Evolutionary conservation across 2,888 invertebrate genomes (phyloP).

Genomic region (Neoaliturus tenellus): DNA sequence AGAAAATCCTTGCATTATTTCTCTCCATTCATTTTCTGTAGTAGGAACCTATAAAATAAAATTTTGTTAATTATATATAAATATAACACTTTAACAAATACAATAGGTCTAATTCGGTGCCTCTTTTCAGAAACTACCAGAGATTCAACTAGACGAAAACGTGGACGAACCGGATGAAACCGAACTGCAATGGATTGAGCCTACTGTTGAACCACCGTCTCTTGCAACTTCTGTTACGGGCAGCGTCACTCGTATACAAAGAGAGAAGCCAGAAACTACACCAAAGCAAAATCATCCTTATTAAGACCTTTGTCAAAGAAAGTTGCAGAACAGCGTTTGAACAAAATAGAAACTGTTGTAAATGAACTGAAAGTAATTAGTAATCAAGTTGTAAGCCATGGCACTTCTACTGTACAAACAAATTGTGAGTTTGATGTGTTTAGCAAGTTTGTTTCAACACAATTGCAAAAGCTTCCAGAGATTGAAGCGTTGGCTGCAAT

Average conservation of each 20-base stretch:
- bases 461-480: conserved; percentile 41
- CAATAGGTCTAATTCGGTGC: background rate
- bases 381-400: conserved; percentile 18
- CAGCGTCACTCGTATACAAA: conserved; percentile 5
- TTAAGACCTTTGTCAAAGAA: conserved; percentile 43
- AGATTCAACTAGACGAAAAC: conserved; percentile 1
- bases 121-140: conserved; percentile 44
- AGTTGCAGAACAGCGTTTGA: conserved; percentile 39
- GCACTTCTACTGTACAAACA: conserved; percentile 28
- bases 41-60: conserved; percentile 37
- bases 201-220: background rate
- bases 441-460: conserved; percentile 29
- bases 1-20: conserved; percentile 28
- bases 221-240: conserved; percentile 24
- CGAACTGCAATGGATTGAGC: background rate
- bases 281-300: conserved; percentile 19
- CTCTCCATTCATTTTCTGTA: conserved; percentile 41
- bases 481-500: conserved; percentile 38
- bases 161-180: conserved; percentile 38
- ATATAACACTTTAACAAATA: background rate
- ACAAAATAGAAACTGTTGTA: conserved; percentile 42
- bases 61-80: conserved; percentile 8
- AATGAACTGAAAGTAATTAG: conserved; percentile 20
- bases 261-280: conserved; percentile 13
- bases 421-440: conserved; percentile 39